phyloP scores from a whole-genome alignment of 2,113 vertebrate species.

The Micronycteris hirsuta region DNA sequence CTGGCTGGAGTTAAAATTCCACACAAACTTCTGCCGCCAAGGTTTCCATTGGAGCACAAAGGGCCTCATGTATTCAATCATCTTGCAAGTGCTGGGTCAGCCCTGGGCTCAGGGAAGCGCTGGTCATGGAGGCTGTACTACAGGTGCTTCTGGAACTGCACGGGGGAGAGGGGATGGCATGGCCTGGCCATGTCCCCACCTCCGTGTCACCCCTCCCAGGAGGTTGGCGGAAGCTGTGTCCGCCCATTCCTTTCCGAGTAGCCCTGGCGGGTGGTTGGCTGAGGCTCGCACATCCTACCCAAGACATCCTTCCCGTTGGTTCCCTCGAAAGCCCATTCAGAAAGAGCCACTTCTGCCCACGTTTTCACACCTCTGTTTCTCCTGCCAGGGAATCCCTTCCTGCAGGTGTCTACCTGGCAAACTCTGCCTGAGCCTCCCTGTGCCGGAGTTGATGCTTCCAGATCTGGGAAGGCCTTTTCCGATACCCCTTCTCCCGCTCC shows the following conservation, averaged over 20 bases:
- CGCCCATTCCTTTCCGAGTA: background rate
- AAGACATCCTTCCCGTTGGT: background rate
- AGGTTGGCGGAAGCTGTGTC: background rate
- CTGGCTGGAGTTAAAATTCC: background rate
- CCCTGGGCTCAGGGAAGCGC: background rate
- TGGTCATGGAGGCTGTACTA: background rate
- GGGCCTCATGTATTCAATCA: background rate
- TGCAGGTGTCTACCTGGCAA: background rate
- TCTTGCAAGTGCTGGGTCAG: background rate
- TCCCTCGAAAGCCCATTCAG: background rate
- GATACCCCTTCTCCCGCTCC: too few relatives aligned
- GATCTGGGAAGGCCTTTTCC: background rate
- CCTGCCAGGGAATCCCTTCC: background rate
- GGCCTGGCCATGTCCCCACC: background rate
- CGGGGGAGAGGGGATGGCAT: too few relatives aligned
- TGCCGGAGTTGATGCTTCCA: background rate
- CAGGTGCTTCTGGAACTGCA: background rate
- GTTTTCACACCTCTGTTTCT: background rate
- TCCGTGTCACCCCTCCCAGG: accelerated
- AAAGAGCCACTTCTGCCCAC: background rate
- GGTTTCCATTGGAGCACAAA: background rate
- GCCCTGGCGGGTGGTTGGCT: background rate
- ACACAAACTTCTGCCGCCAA: background rate
- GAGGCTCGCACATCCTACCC: background rate
- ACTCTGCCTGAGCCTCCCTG: background rate